Base-by-base conservation (phyloP, 2,797 vertebrate species). In the Lutjanus argentimaculatus region DNA sequence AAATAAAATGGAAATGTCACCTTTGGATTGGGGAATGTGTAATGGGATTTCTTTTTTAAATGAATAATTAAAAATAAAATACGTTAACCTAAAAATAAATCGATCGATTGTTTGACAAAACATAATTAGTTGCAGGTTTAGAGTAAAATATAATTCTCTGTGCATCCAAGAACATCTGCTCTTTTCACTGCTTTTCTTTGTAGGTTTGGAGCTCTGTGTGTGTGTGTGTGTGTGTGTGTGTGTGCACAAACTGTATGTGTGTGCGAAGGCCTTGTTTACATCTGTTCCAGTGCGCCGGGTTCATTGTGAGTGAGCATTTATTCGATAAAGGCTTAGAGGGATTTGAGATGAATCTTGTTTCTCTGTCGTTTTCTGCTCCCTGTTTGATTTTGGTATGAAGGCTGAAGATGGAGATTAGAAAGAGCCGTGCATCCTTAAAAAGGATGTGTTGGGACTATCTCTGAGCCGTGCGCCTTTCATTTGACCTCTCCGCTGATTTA, bases 281-380 rank as follows among this genome's bases (percentile, higher is more conserved):
- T 90, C 77, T 76, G 87, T 84, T 90, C 84, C 77, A 82, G 53
- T n/a, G 62, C 4, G 75, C 67, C 25, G 52, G 80, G 69, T 85
- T 88, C 79, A 89, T 86, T 84, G 83, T 80, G 76, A 87, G 72
- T 61, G 74, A 85, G 77, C 72, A 56, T 90, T 89, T 84, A 83
- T 92, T 92, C 81, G 49, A 91, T 92, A 85, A 90, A 79, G 79
- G 85, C 89, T 92, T 90, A 88, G 76, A 80, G 85, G 88, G 91
- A 92, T 92, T 92, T 87, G 59, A 84, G 80, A 75, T 81, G 75
- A 91, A 78, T 91, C 88, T 73, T 77, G 73, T 90, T 77, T 86
- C 79, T 80, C 76, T 82, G 75, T 77, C 48, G 42, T 76, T 83
- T 82, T 82, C 49, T 74, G 56, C 62, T 80, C 82, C 75, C 63